phyloP scores from a whole-genome alignment of 2,797 vertebrate genomes.

The Squalus acanthias region DNA sequence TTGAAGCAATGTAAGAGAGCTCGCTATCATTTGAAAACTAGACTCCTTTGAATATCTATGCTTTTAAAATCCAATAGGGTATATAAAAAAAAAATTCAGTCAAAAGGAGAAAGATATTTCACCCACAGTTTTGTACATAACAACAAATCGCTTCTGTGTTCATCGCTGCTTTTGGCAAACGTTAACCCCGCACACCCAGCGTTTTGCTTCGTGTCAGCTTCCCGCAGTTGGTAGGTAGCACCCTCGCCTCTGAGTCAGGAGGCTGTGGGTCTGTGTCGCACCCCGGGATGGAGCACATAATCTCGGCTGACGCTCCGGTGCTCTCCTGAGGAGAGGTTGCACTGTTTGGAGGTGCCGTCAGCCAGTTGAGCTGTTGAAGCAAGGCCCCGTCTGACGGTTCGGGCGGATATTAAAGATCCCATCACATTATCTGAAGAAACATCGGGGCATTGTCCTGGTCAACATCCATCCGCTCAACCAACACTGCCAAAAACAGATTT shows the following conservation, averaged over 20 bases:
- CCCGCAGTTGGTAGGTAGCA: not conserved
- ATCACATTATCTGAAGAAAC: not conserved
- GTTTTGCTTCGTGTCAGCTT: not conserved
- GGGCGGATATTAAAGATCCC: not conserved
- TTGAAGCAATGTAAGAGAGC: not conserved
- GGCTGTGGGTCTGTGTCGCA: not conserved
- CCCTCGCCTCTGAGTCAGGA: not conserved
- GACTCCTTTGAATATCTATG: not conserved
- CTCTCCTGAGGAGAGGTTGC: not conserved
- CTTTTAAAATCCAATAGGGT: not conserved
- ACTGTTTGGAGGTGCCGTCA: not conserved
- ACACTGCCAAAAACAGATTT: not conserved
- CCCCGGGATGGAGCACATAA: not conserved
- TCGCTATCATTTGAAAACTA: not conserved
- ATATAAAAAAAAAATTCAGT: not conserved
- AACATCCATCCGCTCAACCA: not conserved
- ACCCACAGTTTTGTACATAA: not conserved
- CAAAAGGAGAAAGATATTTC: not conserved
- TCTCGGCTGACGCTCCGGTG: not conserved
- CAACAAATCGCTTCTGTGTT: not conserved
- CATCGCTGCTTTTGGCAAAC: not conserved
- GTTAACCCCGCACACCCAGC: not conserved
- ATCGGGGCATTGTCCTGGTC: not conserved
- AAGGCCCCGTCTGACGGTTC: not conserved
- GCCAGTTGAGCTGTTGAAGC: not conserved